Percentiles rank a stretch among this genome's conserved stretches.
Conservation (phyloP, 2,888 invertebrate genomes). For the Lumbricus terrestris region DNA sequence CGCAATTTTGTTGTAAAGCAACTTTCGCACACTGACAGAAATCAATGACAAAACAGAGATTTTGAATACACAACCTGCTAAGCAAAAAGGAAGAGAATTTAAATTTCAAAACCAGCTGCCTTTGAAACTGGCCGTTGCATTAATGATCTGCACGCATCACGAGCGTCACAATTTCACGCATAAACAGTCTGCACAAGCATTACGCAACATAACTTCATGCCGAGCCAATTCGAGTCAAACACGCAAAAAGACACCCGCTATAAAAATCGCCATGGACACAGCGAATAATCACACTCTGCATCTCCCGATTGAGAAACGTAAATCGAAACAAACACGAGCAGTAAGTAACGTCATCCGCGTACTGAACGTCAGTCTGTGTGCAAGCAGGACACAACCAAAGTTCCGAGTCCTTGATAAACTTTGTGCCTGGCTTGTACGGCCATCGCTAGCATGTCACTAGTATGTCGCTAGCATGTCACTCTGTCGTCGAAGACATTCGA, state of each 20-base stretch:
- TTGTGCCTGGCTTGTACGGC: background rate
- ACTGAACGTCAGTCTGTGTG: background rate
- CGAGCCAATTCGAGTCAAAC: background rate
- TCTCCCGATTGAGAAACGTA: background rate
- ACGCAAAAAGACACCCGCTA: background rate
- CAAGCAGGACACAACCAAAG: background rate
- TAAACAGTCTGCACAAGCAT: background rate
- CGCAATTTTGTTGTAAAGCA: too few relatives aligned
- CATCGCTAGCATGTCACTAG: background rate
- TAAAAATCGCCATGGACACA: background rate
- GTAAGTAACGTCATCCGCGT: background rate
- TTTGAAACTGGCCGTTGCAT: background rate
- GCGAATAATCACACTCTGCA: background rate
- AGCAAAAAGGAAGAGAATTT: background rate
- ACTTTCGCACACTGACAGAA: too few relatives aligned
- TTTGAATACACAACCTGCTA: background rate
- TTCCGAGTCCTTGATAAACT: background rate
- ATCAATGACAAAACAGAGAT: background rate
- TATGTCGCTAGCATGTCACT: too few relatives aligned
- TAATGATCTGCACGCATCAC: background rate
- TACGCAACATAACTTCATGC: background rate
- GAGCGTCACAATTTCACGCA: background rate
- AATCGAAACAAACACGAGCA: background rate
- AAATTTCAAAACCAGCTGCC: slow-evolving; percentile 3
- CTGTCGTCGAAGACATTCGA: background rate